These are phyloP conservation scores for Centruroides vittatus DNA, from an alignment of 1,140 invertebrate genomes.

Conservation along the genomic window DNA sequence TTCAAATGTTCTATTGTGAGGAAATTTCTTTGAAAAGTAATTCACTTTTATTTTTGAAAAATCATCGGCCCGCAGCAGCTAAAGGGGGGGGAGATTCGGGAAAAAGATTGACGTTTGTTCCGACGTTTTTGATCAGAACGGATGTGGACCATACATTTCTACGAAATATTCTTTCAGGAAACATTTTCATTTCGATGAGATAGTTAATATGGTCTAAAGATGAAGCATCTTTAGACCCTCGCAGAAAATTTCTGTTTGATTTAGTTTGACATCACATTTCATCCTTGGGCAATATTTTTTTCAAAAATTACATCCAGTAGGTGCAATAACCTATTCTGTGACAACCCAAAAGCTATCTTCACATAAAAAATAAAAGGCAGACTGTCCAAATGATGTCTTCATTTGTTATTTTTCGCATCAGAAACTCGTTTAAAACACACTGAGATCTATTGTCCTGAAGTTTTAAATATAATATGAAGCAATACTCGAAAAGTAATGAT, in stretches of 20 bases:
- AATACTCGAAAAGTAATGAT: no score
- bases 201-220: background rate
- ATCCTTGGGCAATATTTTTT: background rate
- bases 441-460: no score
- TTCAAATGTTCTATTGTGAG: background rate
- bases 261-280: background rate
- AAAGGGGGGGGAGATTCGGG: background rate
- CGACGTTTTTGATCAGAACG: background rate
- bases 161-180: background rate
- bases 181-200: background rate
- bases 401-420: no score
- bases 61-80: background rate
- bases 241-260: background rate
- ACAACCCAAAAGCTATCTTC: background rate
- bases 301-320: background rate
- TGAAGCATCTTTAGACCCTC: background rate
- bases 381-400: no score
- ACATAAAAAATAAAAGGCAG: background rate
- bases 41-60: background rate
- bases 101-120: background rate
- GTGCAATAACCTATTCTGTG: background rate
- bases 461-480: no score
- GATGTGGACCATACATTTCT: background rate
- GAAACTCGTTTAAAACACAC: no score
- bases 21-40: background rate